These are phyloP conservation scores for Cacoxenus indagator DNA, from an alignment of 2,888 invertebrate species.

Conservation along the genomic window DNA sequence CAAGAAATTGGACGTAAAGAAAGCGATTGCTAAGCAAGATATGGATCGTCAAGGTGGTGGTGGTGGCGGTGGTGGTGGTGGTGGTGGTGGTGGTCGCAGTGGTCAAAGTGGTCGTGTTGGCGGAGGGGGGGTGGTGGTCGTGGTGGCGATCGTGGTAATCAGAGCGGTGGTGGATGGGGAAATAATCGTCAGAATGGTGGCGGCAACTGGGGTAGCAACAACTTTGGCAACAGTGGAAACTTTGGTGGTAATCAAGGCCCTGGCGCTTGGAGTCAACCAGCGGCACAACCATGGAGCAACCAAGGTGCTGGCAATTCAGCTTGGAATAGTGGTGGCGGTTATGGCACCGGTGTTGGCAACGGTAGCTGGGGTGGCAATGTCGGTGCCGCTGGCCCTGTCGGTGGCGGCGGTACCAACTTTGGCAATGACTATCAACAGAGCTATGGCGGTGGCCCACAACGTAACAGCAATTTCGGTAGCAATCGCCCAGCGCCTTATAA, in stretches of 20 bases:
- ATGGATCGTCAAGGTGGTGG: conserved; percentile 76
- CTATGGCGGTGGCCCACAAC: conserved; percentile 87
- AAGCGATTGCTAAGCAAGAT: conserved; percentile 90
- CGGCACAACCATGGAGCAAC: conserved; percentile 65
- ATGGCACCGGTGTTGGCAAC: conserved; percentile 69
- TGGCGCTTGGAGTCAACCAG: conserved; percentile 70
- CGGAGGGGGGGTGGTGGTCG: conserved; percentile 72
- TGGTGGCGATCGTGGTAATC: conserved; percentile 73
- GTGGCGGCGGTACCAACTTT: conserved; percentile 42
- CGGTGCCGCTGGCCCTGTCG: conserved; percentile 43
- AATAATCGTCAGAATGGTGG: conserved; percentile 55
- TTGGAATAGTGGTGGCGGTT: conserved; percentile 66
- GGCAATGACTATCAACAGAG: conserved; percentile 83
- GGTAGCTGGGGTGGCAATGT: conserved; percentile 74
- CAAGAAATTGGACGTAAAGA: conserved; percentile 90
- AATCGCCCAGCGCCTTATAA: conserved; percentile 66
- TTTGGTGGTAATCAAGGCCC: conserved; percentile 68
- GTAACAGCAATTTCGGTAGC: conserved; percentile 72
- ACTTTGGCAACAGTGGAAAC: conserved; percentile 56
- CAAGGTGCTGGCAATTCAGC: conserved; percentile 51
- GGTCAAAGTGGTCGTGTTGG: conserved; percentile 41
- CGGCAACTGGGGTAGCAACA: conserved; percentile 51
- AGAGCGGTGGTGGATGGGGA: conserved; percentile 53
- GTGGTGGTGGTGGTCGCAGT: conserved; percentile 68
- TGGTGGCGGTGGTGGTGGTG: conserved; percentile 73